Evolutionary conservation across 2,888 invertebrate genomes (phyloP).

Genomic region (Caenorhabditis imperialis): DNA sequence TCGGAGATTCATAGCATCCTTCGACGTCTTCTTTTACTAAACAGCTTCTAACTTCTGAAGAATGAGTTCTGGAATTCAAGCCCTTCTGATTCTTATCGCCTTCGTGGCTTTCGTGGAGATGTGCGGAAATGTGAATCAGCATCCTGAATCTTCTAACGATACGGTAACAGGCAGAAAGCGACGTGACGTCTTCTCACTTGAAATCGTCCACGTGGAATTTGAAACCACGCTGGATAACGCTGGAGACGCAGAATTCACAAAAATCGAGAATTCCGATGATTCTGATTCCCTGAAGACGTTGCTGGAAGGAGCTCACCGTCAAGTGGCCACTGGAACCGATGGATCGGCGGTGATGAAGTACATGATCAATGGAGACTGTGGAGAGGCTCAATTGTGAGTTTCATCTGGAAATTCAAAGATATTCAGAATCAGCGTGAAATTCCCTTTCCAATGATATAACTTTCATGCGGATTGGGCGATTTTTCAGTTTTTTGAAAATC

Average conservation of each 20-base stretch:
- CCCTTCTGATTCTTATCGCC: background rate
- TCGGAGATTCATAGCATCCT: too few species aligned
- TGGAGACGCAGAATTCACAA: slow-evolving; percentile 18
- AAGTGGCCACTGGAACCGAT: slow-evolving; percentile 15
- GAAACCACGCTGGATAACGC: slow-evolving; percentile 20
- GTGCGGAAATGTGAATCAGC: slow-evolving; percentile 3
- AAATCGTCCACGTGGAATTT: slow-evolving; percentile 19
- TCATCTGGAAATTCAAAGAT: too few species aligned
- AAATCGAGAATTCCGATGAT: too few species aligned
- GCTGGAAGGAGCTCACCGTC: slow-evolving; percentile 13
- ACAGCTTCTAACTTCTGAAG: background rate
- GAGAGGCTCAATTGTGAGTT: slow-evolving; percentile 31
- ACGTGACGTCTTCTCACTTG: slow-evolving; percentile 1
- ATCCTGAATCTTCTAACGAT: too few species aligned
- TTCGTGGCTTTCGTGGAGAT: background rate
- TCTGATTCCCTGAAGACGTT: slow-evolving; percentile 14
- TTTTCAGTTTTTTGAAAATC: background rate
- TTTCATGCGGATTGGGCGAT: background rate
- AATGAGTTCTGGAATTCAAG: background rate
- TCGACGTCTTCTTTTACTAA: too few species aligned
- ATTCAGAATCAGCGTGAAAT: too few species aligned
- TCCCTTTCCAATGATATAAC: too few species aligned
- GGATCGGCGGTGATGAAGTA: slow-evolving; percentile 31
- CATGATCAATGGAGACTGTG: slow-evolving; percentile 20
- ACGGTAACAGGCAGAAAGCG: background rate